Conservation (phyloP, 2,797 vertebrate genomes). For the Onychomys leucogaster region DNA sequence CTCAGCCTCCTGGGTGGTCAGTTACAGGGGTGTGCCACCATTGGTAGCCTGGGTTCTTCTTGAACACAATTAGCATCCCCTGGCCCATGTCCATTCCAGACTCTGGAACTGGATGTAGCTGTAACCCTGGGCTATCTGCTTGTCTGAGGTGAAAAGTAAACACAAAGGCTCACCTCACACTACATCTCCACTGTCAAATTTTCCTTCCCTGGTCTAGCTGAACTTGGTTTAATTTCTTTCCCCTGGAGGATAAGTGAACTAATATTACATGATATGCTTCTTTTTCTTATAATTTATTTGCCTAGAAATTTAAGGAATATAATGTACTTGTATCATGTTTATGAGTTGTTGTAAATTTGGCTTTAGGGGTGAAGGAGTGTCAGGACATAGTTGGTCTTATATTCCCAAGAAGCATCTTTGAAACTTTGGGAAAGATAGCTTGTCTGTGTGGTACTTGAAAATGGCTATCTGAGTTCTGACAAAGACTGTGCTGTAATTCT, state of each 20-base stretch:
- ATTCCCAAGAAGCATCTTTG: background rate
- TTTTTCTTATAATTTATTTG: conserved; percentile 19
- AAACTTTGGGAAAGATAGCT: background rate
- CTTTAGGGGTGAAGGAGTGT: background rate
- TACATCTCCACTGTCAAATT: background rate
- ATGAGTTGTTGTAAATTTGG: background rate
- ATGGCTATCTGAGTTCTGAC: background rate
- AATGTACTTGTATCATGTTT: background rate
- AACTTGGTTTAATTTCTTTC: background rate
- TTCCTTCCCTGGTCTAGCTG: background rate
- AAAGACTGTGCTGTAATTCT: conserved; percentile 2
- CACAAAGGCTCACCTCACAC: background rate
- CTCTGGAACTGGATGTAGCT: background rate
- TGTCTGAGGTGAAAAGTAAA: background rate
- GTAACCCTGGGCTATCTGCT: background rate
- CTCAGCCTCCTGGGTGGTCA: background rate
- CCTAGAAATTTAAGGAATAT: conserved; percentile 32
- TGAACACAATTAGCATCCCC: background rate
- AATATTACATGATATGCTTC: conserved; percentile 13
- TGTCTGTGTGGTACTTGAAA: background rate
- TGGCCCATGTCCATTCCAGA: background rate
- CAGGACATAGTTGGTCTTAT: background rate
- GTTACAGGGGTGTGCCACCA: background rate
- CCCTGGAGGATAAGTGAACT: background rate
- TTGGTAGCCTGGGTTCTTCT: background rate